Percentiles rank a stretch among this genome's conserved stretches.
These are phyloP conservation scores for Caenorhabditis remanei DNA, from an alignment of 1,140 invertebrate species.

Conservation along the genomic window DNA sequence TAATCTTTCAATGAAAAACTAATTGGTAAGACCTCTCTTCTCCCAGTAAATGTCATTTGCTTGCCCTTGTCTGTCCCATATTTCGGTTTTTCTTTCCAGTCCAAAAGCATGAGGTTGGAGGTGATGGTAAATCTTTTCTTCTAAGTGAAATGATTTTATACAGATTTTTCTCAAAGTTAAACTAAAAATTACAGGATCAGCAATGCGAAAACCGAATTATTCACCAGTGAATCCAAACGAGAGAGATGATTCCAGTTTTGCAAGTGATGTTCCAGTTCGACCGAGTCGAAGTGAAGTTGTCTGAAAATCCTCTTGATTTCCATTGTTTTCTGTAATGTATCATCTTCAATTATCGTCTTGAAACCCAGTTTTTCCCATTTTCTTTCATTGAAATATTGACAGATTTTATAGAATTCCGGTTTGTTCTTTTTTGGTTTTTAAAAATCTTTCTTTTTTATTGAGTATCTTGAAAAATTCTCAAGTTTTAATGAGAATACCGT, in stretches of 20 bases:
- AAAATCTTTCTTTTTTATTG: not conserved
- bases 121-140: conserved; percentile 29
- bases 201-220: conserved; percentile 53
- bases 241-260: conserved; percentile 47
- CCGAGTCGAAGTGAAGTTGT: conserved; percentile 57
- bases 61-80: not conserved
- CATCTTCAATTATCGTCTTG: too few relatives aligned
- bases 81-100: not conserved
- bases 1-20: not conserved
- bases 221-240: conserved; percentile 28
- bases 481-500: not conserved
- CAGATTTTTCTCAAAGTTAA: not conserved
- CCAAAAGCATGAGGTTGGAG: conserved; percentile 44
- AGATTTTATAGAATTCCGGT: conserved; percentile 31
- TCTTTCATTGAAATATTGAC: conserved; percentile 43
- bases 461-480: not conserved
- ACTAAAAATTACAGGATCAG: conserved; percentile 46
- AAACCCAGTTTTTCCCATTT: conserved; percentile 32
- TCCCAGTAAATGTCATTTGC: not conserved
- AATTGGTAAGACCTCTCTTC: not conserved
- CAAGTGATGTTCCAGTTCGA: conserved; percentile 56
- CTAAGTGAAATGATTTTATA: not conserved
- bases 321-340: not conserved
- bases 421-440: not conserved
- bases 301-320: not conserved